Base-by-base conservation (phyloP, 2,888 invertebrate species). In the Augiades crinisus region DNA sequence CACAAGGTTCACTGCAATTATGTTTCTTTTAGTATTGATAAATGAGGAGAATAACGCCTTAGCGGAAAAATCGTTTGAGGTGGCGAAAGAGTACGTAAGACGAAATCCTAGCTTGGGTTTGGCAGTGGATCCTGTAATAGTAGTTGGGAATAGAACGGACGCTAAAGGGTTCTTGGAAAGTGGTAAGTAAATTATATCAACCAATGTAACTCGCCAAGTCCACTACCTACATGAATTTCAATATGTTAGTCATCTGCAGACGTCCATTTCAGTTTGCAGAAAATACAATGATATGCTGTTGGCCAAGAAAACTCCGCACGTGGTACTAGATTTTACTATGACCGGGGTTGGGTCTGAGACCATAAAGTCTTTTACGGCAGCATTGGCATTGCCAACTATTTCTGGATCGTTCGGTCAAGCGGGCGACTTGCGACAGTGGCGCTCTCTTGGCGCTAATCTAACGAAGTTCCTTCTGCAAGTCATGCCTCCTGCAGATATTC, bases 391-490 rank as follows among this genome's bases (percentile, higher is more conserved):
- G 59, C 97, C 97, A 0, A 97, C 97, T 1, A 91, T 97, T 37
- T 95, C 95, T 53, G 94, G 95, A 0, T 96, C 96, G 5, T 97
- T 95, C 69, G 97, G 97, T 0, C 95, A 96, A 75, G 92, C 92
- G 33, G 96, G 95, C 0, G 97, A 97, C 80, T 81, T 97, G 38
- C 77, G 95, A 44, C 95, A 95, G 70, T 97, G 97, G 97, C 91
- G 95, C 21, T 92, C 93, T 57, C 81, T 97, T 49, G 91, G 92
- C 46, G 90, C 90, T 0, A 92, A 92, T 50, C 94, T 96, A 69
- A 91, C 92, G 46, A 93, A 93, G 62, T 97, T 94, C 79, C 83
- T 97, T 19, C 84, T 97, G 5, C 97, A 97, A 85, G 91, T 96
- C 31, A 93, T 93, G 86, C 96, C 97, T 0, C 97, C 97, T 0